These are phyloP conservation scores for Caranx ignobilis DNA, from an alignment of 2,113 vertebrate genomes.

Conservation along the genomic window DNA sequence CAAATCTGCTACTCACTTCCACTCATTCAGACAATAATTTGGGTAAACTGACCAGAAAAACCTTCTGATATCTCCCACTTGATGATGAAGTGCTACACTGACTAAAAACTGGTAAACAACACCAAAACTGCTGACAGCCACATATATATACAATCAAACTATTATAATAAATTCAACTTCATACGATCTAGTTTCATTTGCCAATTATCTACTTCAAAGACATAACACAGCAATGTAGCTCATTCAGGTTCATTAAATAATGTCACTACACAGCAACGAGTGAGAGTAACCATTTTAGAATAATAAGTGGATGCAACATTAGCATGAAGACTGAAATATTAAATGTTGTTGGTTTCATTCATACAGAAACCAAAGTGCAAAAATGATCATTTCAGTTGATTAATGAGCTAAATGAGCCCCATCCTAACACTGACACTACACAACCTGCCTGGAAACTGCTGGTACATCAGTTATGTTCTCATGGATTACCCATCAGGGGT, in stretches of 20 bases:
- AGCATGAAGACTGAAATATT: not conserved
- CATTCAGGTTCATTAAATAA: not conserved
- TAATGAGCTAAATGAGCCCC: not conserved
- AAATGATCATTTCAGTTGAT: not conserved
- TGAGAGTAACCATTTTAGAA: not conserved
- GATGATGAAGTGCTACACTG: not conserved
- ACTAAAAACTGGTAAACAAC: too few species aligned
- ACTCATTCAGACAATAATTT: not conserved
- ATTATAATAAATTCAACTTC: not conserved
- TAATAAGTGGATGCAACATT: not conserved
- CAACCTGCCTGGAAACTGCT: conserved; percentile 46
- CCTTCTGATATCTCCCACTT: not conserved
- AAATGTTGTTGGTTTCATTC: not conserved
- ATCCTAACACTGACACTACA: conserved; percentile 1
- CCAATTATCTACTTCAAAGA: not conserved
- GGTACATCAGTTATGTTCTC: conserved; percentile 54
- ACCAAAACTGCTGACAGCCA: not conserved
- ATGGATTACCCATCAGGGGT: conserved; percentile 55
- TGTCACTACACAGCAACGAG: not conserved
- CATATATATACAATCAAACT: not conserved
- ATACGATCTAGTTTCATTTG: not conserved
- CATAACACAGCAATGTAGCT: not conserved
- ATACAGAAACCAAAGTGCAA: not conserved
- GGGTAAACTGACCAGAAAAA: not conserved
- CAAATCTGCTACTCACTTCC: not conserved